Conservation (phyloP, 2,888 invertebrate genomes). For the Drosophila barbarae region DNA sequence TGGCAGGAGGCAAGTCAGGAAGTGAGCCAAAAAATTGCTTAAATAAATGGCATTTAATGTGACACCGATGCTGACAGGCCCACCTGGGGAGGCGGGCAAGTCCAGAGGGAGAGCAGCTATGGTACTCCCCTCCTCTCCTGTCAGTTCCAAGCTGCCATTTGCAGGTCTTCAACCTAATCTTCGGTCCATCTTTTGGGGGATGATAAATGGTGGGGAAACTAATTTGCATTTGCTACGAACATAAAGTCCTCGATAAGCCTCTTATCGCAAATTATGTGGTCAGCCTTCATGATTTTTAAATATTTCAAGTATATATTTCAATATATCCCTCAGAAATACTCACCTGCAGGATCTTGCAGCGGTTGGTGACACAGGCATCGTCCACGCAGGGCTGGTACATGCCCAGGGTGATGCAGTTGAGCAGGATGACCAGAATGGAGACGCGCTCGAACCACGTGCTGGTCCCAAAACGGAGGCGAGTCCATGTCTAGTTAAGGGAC, state of each 20-base stretch:
- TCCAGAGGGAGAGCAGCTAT: neutral
- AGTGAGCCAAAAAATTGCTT: conserved; percentile 72
- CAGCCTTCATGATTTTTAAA: neutral
- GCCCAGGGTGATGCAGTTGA: conserved; percentile 99
- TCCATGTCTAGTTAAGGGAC: conserved; percentile 24
- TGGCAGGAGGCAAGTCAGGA: conserved; percentile 54
- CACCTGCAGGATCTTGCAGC: conserved; percentile 95
- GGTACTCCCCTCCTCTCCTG: neutral
- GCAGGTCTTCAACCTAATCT: neutral
- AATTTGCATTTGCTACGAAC: neutral
- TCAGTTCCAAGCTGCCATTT: neutral
- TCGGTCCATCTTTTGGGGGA: neutral
- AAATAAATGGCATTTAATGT: conserved; percentile 73
- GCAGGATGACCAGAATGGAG: conserved; percentile 98
- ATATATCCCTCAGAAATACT: conserved; percentile 61
- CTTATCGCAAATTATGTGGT: neutral
- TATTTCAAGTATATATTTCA: too few species aligned
- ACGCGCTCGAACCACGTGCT: conserved; percentile 98
- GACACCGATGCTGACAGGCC: conserved; percentile 54
- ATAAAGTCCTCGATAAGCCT: neutral
- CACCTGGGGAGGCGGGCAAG: conserved; percentile 22
- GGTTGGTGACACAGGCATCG: conserved; percentile 91
- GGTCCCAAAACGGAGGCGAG: neutral
- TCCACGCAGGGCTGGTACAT: conserved; percentile 99
- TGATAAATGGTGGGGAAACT: conserved; percentile 5